These are phyloP conservation scores for Philereme vetulata DNA, from an alignment of 2,888 invertebrate genomes.

Conservation along the genomic window DNA sequence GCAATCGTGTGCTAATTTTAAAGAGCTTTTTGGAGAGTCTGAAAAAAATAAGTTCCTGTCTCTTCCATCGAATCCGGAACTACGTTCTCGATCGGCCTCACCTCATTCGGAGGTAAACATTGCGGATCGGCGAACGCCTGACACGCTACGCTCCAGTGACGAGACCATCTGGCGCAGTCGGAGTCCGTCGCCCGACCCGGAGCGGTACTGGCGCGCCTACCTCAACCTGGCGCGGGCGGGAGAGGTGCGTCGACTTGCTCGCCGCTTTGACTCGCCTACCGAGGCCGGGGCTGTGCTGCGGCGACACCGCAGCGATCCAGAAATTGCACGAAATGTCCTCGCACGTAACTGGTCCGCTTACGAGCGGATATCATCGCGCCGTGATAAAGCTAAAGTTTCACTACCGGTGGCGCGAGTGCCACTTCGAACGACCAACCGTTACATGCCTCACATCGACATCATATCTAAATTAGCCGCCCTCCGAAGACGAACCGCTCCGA, in stretches of 20 bases:
- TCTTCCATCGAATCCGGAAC: constrained; percentile 73
- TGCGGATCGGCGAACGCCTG: constrained; percentile 76
- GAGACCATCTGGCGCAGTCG: constrained; percentile 88
- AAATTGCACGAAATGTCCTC: constrained; percentile 85
- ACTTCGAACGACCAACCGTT: constrained; percentile 87
- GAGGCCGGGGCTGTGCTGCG: constrained; percentile 80
- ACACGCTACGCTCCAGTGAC: constrained; percentile 84
- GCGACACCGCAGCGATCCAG: constrained; percentile 91
- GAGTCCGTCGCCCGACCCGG: constrained; percentile 89
- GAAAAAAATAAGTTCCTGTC: constrained; percentile 84
- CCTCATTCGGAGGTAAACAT: constrained; percentile 79
- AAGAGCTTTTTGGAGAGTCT: constrained; percentile 92
- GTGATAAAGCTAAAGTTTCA: constrained; percentile 63
- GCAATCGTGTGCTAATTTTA: constrained; percentile 89
- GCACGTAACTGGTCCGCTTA: constrained; percentile 77
- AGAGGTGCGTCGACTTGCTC: constrained; percentile 90
- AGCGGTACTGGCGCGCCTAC: constrained; percentile 87
- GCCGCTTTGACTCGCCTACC: constrained; percentile 89
- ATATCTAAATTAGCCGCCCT: constrained; percentile 92
- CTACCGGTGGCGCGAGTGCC: constrained; percentile 87
- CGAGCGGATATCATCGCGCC: constrained; percentile 61
- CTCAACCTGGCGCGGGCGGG: constrained; percentile 89
- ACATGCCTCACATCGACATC: constrained; percentile 95
- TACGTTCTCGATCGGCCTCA: constrained; percentile 78
- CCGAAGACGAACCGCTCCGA: constrained; percentile 71